Evolutionary conservation across 2,113 vertebrate genomes (phyloP).

Genomic region (Syngnathus floridae): DNA sequence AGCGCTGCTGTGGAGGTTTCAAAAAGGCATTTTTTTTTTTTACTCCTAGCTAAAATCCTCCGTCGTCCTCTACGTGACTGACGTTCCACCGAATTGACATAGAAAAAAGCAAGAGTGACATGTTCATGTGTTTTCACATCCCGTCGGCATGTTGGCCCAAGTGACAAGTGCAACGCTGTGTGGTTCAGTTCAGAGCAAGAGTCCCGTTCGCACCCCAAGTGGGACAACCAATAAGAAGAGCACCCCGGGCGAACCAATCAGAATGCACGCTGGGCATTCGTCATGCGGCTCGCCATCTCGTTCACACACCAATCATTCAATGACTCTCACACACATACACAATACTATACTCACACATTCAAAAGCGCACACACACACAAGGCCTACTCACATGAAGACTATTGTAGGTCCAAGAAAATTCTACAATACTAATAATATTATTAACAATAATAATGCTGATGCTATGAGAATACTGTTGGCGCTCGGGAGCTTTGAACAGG

Average conservation of each 20-base stretch:
- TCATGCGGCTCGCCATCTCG: conserved; percentile 60
- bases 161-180: conserved; percentile 62
- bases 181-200: background rate
- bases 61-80: conserved; percentile 17
- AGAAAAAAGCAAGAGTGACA: conserved; percentile 41
- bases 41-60: conserved; percentile 24
- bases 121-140: conserved; percentile 45
- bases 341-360: too few species aligned
- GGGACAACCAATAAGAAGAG: conserved; percentile 44
- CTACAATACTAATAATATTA: background rate
- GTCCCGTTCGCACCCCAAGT: too few species aligned
- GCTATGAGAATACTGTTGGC: conserved; percentile 5
- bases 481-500: background rate
- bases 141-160: conserved; percentile 32
- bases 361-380: background rate
- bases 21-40: conserved; percentile 25
- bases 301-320: background rate
- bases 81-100: conserved; percentile 28
- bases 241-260: conserved; percentile 67
- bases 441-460: background rate
- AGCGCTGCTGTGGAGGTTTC: conserved; percentile 5
- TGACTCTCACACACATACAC: too few species aligned
- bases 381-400: background rate
- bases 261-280: conserved; percentile 63
- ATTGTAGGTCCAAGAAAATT: background rate